Conservation (phyloP, 2,113 vertebrate species). For the Pygoscelis adeliae region DNA sequence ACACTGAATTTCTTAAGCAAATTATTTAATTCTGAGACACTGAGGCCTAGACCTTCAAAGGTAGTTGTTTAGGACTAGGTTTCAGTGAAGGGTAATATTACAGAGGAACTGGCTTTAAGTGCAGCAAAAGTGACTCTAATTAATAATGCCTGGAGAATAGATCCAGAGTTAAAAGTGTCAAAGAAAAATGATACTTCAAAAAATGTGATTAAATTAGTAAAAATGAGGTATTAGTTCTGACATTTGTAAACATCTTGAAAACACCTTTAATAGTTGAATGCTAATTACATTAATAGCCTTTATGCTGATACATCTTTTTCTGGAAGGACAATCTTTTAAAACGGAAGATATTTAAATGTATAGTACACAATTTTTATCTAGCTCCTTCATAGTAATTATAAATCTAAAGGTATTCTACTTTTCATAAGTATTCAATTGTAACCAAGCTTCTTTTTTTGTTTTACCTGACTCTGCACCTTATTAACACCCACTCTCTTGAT, state of each 20-base stretch:
- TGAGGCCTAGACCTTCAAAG: not conserved
- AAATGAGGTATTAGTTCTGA: not conserved
- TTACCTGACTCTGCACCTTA: not conserved
- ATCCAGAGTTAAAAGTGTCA: not conserved
- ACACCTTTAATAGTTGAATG: not conserved
- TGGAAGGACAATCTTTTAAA: not conserved
- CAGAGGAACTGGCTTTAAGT: not conserved
- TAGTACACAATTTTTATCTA: not conserved
- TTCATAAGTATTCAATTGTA: not conserved
- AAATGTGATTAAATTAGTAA: not conserved
- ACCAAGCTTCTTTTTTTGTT: not conserved
- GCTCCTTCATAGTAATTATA: not conserved
- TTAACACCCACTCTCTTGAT: not conserved
- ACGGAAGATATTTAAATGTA: not conserved
- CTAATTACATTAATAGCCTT: not conserved
- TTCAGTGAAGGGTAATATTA: not conserved
- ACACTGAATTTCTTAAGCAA: not conserved
- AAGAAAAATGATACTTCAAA: not conserved
- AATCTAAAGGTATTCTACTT: not conserved
- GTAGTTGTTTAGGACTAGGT: not conserved
- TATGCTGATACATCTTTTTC: not conserved
- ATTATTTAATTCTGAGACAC: not conserved
- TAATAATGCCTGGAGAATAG: not conserved
- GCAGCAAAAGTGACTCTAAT: not conserved
- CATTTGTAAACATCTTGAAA: not conserved